phyloP scores from a whole-genome alignment of 2,888 invertebrate genomes.

The Drosophila borborema region DNA sequence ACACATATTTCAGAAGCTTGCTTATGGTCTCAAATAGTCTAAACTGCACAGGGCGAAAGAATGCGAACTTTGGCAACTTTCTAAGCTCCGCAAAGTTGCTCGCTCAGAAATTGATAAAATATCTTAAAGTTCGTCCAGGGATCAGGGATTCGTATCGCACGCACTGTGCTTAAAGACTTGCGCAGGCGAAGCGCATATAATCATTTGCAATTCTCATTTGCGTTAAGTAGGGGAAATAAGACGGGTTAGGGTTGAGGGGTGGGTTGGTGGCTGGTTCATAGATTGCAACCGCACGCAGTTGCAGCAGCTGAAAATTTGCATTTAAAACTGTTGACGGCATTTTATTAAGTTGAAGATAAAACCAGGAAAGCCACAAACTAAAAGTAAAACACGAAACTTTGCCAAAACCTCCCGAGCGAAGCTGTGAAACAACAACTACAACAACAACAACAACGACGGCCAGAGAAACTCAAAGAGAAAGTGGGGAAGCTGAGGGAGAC shows the following conservation, averaged over 20 bases:
- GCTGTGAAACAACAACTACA: conserved; percentile 74
- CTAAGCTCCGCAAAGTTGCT: conserved; percentile 61
- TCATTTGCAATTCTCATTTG: conserved; percentile 79
- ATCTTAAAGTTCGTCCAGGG: conserved; percentile 64
- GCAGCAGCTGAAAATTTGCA: conserved; percentile 75
- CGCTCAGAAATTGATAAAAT: conserved; percentile 74
- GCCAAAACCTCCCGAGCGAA: conserved; percentile 71
- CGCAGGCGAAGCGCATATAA: conserved; percentile 65
- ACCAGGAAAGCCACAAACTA: conserved; percentile 81
- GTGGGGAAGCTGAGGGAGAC: conserved; percentile 2
- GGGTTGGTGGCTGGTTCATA: conserved; percentile 26
- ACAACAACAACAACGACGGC: conserved; percentile 21
- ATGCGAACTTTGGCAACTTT: conserved; percentile 53
- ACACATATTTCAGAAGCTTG: conserved; percentile 43
- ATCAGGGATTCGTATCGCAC: conserved; percentile 12
- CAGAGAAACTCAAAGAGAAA: conserved; percentile 48
- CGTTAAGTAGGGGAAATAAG: conserved; percentile 48
- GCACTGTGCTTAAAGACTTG: conserved; percentile 55
- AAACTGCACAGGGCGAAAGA: conserved; percentile 1
- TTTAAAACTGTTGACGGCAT: conserved; percentile 81
- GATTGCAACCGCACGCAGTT: conserved; percentile 61
- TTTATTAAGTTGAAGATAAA: conserved; percentile 81
- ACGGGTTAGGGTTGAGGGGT: background rate
- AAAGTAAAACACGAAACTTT: conserved; percentile 79
- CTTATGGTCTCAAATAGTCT: conserved; percentile 29